Percentiles rank a stretch among this genome's conserved stretches.
Conservation (phyloP, 2,113 vertebrate genomes). For the cat (Felis catus) region F.catus_Fca126_mat1.0 CM031420.1:62478001-62478500, state of each 20-base stretch:
- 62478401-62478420: not conserved
- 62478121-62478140: not conserved
- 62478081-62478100: slow-evolving; percentile 41
- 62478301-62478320: slow-evolving; percentile 48
- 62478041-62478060: slow-evolving; percentile 40
- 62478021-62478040: not conserved
- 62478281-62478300: slow-evolving; percentile 66
- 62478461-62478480: no score
- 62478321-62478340: not conserved
- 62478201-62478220: not conserved
- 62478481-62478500: no score
- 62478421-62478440: not conserved
- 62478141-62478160: not conserved
- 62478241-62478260: slow-evolving; percentile 64
- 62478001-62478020: not conserved
- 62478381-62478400: not conserved
- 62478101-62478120: slow-evolving; percentile 48
- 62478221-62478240: not conserved
- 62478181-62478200: not conserved
- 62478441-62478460: not conserved
- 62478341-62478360: not conserved
- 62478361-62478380: not conserved
- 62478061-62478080: slow-evolving; percentile 7
- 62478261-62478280: slow-evolving; percentile 55
- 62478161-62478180: slow-evolving; percentile 31